phyloP scores from a whole-genome alignment of 2,797 vertebrate species.

The Molossus alvarezi region DNA sequence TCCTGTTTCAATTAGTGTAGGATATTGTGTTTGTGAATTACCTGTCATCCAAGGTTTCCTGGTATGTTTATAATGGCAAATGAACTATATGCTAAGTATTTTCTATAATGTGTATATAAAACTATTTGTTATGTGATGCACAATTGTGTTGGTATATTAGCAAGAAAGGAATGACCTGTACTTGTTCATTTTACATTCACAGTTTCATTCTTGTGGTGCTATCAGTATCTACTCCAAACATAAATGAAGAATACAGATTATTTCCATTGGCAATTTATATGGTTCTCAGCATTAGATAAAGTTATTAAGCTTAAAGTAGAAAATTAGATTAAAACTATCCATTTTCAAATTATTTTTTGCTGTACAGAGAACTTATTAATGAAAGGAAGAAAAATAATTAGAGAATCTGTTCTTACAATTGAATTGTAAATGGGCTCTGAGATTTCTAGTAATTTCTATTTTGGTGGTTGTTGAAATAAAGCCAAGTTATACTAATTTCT shows the following conservation, averaged over 20 bases:
- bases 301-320: neutral
- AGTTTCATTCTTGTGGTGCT: conserved; percentile 65
- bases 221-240: neutral
- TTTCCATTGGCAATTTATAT: conserved; percentile 47
- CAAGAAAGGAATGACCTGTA: conserved; percentile 61
- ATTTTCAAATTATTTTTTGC: conserved; percentile 28
- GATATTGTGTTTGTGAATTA: conserved; percentile 89
- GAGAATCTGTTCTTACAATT: conserved; percentile 38
- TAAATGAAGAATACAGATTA: conserved; percentile 68
- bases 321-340: conserved; percentile 67
- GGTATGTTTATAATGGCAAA: conserved; percentile 85
- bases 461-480: conserved; percentile 30
- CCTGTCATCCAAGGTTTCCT: conserved; percentile 85
- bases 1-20: conserved; percentile 89
- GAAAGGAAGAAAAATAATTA: conserved; percentile 40
- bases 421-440: conserved; percentile 43
- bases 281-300: conserved; percentile 17
- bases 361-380: conserved; percentile 6
- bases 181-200: conserved; percentile 58
- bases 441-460: conserved; percentile 45
- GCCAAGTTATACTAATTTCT: conserved; percentile 32
- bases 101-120: conserved; percentile 80
- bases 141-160: conserved; percentile 61
- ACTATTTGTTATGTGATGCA: conserved; percentile 81
- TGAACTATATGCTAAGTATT: conserved; percentile 79